A percentile compares a stretch with the other conserved stretches of the same genome.
phyloP scores from a whole-genome alignment of 2,113 vertebrate genomes.

The Barbus barbus region DNA sequence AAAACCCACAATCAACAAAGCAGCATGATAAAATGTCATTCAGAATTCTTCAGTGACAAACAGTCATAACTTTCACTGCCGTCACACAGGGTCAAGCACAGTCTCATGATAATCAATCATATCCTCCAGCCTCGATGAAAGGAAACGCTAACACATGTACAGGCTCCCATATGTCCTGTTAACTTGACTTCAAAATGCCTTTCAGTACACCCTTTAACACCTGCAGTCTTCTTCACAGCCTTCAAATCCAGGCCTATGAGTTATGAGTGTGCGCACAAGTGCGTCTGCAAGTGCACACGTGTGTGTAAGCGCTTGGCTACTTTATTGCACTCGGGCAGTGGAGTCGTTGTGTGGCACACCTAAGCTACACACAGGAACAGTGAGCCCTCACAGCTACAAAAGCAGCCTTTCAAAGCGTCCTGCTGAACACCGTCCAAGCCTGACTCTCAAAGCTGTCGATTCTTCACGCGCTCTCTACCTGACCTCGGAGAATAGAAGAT shows the following conservation, averaged over 20 bases:
- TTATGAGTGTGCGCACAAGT: conserved; percentile 31
- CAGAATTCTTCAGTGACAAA: background rate
- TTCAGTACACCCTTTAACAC: conserved; percentile 30
- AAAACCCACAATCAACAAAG: background rate
- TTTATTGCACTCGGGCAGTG: conserved; percentile 10
- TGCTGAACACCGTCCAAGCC: conserved; percentile 41
- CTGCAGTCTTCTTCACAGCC: conserved; percentile 38
- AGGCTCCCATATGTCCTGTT: conserved; percentile 36
- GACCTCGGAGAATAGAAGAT: conserved; percentile 40
- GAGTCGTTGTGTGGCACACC: conserved; percentile 50
- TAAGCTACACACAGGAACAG: conserved; percentile 69
- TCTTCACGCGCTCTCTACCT: conserved; percentile 48
- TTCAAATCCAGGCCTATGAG: conserved; percentile 24
- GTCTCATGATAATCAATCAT: conserved; percentile 25
- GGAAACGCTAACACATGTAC: conserved; percentile 36
- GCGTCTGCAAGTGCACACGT: conserved; percentile 24
- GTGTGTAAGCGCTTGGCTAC: conserved; percentile 33
- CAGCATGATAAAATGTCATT: background rate
- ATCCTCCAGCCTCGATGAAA: conserved; percentile 28
- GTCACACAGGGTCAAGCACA: conserved; percentile 9
- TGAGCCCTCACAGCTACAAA: no score
- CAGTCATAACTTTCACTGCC: conserved; percentile 11
- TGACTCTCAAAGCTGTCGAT: conserved; percentile 37
- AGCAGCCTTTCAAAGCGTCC: conserved; percentile 67
- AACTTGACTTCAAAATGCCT: conserved; percentile 27